phyloP scores from a whole-genome alignment of 2,113 vertebrate species.

The Saccopteryx leptura region DNA sequence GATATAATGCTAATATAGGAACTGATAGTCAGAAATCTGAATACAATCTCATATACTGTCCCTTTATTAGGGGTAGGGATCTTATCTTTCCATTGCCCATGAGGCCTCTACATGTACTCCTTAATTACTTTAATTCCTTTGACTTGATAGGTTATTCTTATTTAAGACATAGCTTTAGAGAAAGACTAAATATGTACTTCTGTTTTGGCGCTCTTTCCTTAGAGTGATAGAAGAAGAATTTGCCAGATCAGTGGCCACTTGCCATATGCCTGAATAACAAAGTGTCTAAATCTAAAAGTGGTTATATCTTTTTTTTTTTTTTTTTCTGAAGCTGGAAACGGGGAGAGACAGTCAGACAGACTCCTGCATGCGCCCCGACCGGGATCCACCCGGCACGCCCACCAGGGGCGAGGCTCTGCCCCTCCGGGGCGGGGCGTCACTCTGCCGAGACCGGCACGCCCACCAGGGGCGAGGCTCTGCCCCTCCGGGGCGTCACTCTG shows the following conservation, averaged over 20 bases:
- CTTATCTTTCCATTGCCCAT: neutral
- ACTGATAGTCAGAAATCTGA: slow-evolving; percentile 36
- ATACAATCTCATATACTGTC: neutral
- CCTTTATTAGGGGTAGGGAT: neutral
- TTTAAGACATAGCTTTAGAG: slow-evolving; percentile 18
- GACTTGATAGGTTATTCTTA: slow-evolving; percentile 6
- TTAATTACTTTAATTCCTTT: neutral
- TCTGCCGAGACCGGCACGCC: too few relatives aligned
- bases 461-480: too few relatives aligned
- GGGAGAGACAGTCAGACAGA: too few relatives aligned
- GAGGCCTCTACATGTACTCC: neutral
- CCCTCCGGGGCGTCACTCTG: too few relatives aligned
- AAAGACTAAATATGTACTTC: neutral
- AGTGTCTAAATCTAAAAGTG: slow-evolving; percentile 1
- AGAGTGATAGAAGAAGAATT: neutral
- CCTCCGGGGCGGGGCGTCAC: too few relatives aligned
- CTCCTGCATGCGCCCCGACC: too few relatives aligned
- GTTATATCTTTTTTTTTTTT: neutral
- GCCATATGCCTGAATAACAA: neutral
- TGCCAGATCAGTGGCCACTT: neutral
- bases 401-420: too few relatives aligned
- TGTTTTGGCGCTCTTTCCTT: neutral
- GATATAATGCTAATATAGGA: neutral
- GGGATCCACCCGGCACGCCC: too few relatives aligned
- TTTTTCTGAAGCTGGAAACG: too few relatives aligned